Evolutionary conservation across 2,888 invertebrate genomes (phyloP).

Genomic region (Gryllus longicercus): DNA sequence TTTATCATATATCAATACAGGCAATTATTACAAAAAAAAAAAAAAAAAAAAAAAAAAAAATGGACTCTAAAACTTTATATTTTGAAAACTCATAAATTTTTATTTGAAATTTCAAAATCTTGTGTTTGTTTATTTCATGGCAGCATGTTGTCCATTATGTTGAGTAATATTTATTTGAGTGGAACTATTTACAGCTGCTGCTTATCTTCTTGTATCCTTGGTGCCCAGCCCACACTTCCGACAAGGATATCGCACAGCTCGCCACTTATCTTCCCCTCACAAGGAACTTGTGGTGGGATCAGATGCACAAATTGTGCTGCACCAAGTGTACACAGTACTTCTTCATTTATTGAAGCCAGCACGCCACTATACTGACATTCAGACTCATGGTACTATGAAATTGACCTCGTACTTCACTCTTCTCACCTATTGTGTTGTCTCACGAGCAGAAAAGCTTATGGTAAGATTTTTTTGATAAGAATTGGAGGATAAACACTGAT

Average conservation of each 20-base stretch:
- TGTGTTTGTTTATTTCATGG: too few species aligned
- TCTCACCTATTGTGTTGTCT: constrained; percentile 86
- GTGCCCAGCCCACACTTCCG: constrained; percentile 89
- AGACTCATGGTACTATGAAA: constrained; percentile 85
- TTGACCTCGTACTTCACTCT: constrained; percentile 89
- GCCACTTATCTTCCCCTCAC: constrained; percentile 53
- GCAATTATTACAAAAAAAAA: too few species aligned
- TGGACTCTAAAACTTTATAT: too few species aligned
- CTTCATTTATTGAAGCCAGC: constrained; percentile 75
- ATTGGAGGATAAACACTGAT: neutral
- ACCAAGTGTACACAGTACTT: constrained; percentile 69
- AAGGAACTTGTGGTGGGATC: constrained; percentile 49
- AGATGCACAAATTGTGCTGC: constrained; percentile 59
- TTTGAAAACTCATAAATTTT: too few species aligned
- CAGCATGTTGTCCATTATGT: too few species aligned
- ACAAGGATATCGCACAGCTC: constrained; percentile 70
- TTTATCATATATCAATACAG: too few species aligned
- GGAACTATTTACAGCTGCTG: constrained; percentile 63
- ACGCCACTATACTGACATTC: constrained; percentile 80
- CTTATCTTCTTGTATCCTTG: constrained; percentile 80
- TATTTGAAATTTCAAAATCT: too few species aligned
- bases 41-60: too few species aligned
- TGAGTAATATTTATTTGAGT: too few species aligned
- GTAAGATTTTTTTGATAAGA: constrained; percentile 52
- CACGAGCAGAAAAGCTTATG: constrained; percentile 88